Percentiles rank a stretch among this genome's conserved stretches.
Conservation (phyloP, 2,113 vertebrate genomes). For the Bubo bubo region DNA sequence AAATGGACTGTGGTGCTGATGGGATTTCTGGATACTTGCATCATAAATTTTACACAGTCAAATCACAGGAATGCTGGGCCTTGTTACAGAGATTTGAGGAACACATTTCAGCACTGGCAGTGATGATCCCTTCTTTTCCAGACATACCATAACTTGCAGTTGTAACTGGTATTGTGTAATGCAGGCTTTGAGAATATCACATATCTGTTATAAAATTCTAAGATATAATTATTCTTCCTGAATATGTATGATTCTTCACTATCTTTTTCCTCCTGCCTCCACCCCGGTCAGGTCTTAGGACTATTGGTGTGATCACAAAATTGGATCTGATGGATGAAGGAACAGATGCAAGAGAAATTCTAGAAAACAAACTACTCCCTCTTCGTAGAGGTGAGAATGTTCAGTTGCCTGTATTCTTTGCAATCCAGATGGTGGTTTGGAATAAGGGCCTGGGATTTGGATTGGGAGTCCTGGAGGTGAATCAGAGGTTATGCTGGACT, state of each 20-base stretch:
- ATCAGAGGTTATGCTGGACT: neutral
- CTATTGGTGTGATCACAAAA: conserved; percentile 94
- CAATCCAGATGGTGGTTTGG: neutral
- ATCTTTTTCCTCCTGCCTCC: neutral
- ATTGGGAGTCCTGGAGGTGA: neutral
- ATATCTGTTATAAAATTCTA: neutral
- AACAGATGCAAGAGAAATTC: conserved; percentile 86
- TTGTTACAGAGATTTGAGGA: neutral
- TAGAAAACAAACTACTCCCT: conserved; percentile 92
- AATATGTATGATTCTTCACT: neutral
- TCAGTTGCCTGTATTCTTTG: neutral
- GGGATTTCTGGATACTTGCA: neutral
- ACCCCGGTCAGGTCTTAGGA: conserved; percentile 81
- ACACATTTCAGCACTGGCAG: neutral
- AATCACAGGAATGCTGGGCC: neutral
- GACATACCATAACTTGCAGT: neutral
- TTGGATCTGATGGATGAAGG: conserved; percentile 95
- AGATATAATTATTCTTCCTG: neutral
- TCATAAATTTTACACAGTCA: neutral
- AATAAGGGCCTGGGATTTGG: neutral
- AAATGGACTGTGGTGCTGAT: neutral
- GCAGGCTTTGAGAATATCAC: neutral
- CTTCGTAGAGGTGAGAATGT: conserved; percentile 85
- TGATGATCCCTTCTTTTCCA: neutral
- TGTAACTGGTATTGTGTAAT: neutral